Conservation (phyloP, 2,113 vertebrate genomes). For the Ictalurus punctatus region DNA sequence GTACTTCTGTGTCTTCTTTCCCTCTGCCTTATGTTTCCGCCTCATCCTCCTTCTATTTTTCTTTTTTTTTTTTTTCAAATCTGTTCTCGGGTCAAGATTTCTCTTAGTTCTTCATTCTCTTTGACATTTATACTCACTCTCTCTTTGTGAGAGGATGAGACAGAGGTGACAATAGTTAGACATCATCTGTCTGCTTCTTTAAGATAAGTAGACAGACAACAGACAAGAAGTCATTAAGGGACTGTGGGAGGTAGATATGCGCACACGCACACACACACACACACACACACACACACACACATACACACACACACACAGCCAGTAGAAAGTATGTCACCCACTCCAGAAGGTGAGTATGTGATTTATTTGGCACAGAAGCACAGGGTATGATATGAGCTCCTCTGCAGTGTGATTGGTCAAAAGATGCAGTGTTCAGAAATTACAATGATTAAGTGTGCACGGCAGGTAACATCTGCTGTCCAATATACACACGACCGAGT, state of each 20-base stretch:
- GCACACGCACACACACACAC: not conserved
- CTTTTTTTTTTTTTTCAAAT: not conserved
- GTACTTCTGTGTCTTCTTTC: not conserved
- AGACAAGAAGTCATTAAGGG: constrained; percentile 39
- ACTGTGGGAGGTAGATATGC: not conserved
- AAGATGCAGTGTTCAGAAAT: constrained; percentile 15
- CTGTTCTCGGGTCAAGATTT: not conserved
- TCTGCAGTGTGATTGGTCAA: constrained; percentile 1
- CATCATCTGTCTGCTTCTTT: constrained; percentile 34
- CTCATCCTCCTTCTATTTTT: not conserved
- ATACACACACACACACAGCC: constrained; percentile 7
- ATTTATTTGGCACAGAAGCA: constrained; percentile 5
- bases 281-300: not conserved
- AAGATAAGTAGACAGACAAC: constrained; percentile 39
- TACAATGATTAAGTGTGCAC: not conserved
- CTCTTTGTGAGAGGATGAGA: constrained; percentile 9
- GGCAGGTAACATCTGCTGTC: constrained; percentile 2
- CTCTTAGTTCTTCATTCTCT: constrained; percentile 10
- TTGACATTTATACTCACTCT: constrained; percentile 7
- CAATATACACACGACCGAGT: not conserved
- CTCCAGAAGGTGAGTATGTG: constrained; percentile 8
- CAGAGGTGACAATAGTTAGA: constrained; percentile 22
- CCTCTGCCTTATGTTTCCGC: not conserved
- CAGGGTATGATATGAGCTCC: not conserved
- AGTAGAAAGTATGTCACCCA: constrained; percentile 31